Evolutionary conservation across 2,888 invertebrate genomes (phyloP).

Genomic region (Pelosia muscerda): DNA sequence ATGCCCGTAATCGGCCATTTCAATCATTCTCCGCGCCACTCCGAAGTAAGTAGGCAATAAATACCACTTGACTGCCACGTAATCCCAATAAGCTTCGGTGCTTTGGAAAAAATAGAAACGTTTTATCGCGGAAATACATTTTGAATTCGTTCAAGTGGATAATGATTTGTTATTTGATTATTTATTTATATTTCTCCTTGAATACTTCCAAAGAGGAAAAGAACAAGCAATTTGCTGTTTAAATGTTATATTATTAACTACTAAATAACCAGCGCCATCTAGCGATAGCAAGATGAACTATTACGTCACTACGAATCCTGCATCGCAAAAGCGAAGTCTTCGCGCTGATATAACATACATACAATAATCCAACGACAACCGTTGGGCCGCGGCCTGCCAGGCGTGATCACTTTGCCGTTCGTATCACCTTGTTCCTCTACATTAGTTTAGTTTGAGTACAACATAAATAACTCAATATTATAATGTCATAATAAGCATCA

Average conservation of each 20-base stretch:
- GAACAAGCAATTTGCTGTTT: no score
- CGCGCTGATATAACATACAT: no score
- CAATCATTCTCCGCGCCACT: slow-evolving; percentile 39
- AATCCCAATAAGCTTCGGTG: slow-evolving; percentile 33
- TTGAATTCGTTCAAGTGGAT: slow-evolving; percentile 35
- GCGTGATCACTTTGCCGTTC: no score
- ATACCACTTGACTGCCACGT: slow-evolving; percentile 40
- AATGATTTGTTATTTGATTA: slow-evolving; percentile 36
- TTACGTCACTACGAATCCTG: no score
- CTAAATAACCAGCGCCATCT: neutral
- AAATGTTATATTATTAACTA: no score
- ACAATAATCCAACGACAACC: no score
- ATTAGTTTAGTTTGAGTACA: no score
- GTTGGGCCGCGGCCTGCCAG: no score
- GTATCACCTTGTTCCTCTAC: neutral
- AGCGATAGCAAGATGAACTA: no score
- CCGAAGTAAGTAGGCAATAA: slow-evolving; percentile 40
- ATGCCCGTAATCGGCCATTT: slow-evolving; percentile 43
- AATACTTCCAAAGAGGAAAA: neutral
- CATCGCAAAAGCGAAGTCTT: no score
- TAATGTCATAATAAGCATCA: no score
- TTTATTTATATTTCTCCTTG: slow-evolving; percentile 12
- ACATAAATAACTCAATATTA: no score
- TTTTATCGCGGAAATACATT: slow-evolving; percentile 42
- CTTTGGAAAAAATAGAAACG: slow-evolving; percentile 34